These are phyloP conservation scores for Thecophora atra DNA, from an alignment of 2,888 invertebrate species.

Conservation along the genomic window DNA sequence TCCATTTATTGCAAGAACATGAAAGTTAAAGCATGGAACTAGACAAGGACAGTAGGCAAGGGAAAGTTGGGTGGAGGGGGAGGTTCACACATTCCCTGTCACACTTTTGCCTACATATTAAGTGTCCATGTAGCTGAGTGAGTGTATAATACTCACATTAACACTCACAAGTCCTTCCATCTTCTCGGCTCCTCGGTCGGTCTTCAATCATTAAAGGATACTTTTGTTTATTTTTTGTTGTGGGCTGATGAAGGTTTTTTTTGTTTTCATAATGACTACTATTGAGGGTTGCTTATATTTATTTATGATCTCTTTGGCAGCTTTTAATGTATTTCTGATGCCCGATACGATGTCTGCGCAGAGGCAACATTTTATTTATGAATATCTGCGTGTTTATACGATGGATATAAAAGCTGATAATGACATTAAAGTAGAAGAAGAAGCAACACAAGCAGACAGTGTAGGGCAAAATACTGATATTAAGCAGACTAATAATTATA, in stretches of 20 bases:
- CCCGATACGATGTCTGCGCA: background rate
- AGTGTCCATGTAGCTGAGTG: background rate
- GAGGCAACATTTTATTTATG: background rate
- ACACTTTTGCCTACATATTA: background rate
- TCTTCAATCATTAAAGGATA: background rate
- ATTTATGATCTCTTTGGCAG: constrained; percentile 43
- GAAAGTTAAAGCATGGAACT: constrained; percentile 38
- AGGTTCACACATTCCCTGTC: background rate
- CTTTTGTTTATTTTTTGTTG: too few species aligned
- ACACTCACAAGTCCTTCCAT: constrained; percentile 23
- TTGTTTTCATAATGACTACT: background rate
- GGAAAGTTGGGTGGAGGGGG: background rate
- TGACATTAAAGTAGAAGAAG: constrained; percentile 2
- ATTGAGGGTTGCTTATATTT: constrained; percentile 38
- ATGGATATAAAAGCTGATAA: constrained; percentile 13
- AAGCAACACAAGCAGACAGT: too few species aligned
- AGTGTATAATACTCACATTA: constrained; percentile 29
- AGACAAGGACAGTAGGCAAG: background rate
- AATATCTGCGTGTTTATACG: background rate
- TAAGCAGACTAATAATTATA: background rate
- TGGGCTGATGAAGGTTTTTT: too few species aligned
- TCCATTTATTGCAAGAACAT: constrained; percentile 47
- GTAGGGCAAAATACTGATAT: too few species aligned
- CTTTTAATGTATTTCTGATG: constrained; percentile 30
- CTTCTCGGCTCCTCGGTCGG: background rate